Percentiles rank a stretch among this genome's conserved stretches.
Conservation (phyloP, 2,888 invertebrate species). For the Choreutis nemorana region DNA sequence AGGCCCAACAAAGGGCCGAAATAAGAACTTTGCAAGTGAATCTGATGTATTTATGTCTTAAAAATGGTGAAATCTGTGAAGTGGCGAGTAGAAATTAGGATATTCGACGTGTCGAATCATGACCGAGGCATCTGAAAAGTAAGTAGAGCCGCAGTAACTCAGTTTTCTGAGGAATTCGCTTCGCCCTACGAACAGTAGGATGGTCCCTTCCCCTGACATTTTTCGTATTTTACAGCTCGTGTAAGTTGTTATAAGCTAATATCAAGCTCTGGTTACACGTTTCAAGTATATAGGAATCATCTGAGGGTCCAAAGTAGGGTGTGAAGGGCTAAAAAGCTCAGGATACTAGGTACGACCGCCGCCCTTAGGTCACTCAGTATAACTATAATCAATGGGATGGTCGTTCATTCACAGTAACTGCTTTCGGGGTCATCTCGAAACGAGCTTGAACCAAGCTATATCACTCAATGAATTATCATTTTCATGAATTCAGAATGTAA, state of each 20-base stretch:
- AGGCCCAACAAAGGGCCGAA: constrained; percentile 66
- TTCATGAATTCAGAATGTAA: too few species aligned
- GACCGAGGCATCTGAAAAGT: constrained; percentile 93
- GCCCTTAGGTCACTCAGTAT: constrained; percentile 49
- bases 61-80: constrained; percentile 85
- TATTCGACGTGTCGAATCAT: constrained; percentile 86
- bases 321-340: too few species aligned
- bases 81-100: constrained; percentile 84
- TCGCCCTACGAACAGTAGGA: constrained; percentile 47
- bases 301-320: too few species aligned
- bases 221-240: constrained; percentile 38
- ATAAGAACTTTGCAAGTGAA: constrained; percentile 58
- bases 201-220: constrained; percentile 61
- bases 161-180: constrained; percentile 34
- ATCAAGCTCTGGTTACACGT: too few species aligned
- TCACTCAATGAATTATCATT: constrained; percentile 32
- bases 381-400: constrained; percentile 54
- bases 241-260: constrained; percentile 28
- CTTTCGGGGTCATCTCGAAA: constrained; percentile 53
- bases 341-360: constrained; percentile 37
- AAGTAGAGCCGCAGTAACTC: constrained; percentile 61
- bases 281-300: too few species aligned
- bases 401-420: constrained; percentile 55
- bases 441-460: constrained; percentile 31
- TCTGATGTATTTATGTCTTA: constrained; percentile 79